Percentiles rank a stretch among this genome's conserved stretches.
phyloP scores from a whole-genome alignment of 2,797 vertebrate genomes.

The Acanthopagrus latus region DNA sequence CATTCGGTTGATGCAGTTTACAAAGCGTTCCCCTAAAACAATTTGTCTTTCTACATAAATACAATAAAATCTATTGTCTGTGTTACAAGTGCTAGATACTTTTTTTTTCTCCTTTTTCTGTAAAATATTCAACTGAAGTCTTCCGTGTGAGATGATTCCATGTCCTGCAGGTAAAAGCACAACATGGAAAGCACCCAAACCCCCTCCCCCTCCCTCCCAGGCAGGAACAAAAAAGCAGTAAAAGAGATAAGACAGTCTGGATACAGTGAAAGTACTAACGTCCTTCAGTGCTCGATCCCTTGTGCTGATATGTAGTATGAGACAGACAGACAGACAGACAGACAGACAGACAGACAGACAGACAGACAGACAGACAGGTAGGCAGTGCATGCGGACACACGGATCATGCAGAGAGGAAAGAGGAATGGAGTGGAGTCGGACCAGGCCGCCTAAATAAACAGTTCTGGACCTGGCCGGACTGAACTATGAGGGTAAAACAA shows the following conservation, averaged over 20 bases:
- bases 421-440: conserved; percentile 58
- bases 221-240: conserved; percentile 53
- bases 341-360: conserved; percentile 42
- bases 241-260: conserved; percentile 52
- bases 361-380: conserved; percentile 64
- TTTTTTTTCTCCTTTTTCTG: conserved; percentile 79
- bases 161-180: conserved; percentile 78
- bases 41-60: conserved; percentile 89
- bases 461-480: conserved; percentile 61
- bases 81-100: conserved; percentile 91
- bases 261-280: conserved; percentile 77
- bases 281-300: conserved; percentile 83
- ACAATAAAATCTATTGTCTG: conserved; percentile 88
- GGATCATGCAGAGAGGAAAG: conserved; percentile 82
- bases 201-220: conserved; percentile 23
- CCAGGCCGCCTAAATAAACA: conserved; percentile 75
- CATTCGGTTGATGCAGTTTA: conserved; percentile 79
- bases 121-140: conserved; percentile 88
- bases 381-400: conserved; percentile 81
- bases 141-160: conserved; percentile 75
- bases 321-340: conserved; percentile 73
- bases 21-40: conserved; percentile 85
- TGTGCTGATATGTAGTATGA: conserved; percentile 83
- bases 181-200: conserved; percentile 71
- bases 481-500: conserved; percentile 57